These are phyloP conservation scores for Eupeodes latifasciatus DNA, from an alignment of 2,888 invertebrate species.

Conservation along the genomic window DNA sequence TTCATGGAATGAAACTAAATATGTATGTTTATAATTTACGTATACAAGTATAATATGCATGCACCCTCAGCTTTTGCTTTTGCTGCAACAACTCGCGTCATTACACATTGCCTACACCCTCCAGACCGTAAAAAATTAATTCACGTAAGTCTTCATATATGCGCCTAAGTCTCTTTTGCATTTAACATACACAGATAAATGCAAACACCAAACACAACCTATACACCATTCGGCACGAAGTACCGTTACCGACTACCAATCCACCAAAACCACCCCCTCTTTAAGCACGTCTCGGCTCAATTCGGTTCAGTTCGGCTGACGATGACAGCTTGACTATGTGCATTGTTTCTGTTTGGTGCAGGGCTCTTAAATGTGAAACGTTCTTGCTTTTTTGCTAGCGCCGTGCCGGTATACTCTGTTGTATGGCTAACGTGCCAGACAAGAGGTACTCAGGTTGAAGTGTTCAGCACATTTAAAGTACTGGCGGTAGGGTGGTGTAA, in stretches of 20 bases:
- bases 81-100: constrained; percentile 7
- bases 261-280: constrained; percentile 3
- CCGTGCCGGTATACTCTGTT: constrained; percentile 44
- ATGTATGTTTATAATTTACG: constrained; percentile 18
- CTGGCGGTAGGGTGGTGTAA: constrained; percentile 52
- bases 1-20: constrained; percentile 49
- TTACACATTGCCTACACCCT: constrained; percentile 32
- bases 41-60: constrained; percentile 24
- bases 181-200: constrained; percentile 10
- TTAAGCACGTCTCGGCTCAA: constrained; percentile 36
- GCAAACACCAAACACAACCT: constrained; percentile 7
- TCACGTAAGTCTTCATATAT: constrained; percentile 39
- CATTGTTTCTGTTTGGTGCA: constrained; percentile 34
- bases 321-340: constrained; percentile 11
- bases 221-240: neutral
- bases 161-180: constrained; percentile 18
- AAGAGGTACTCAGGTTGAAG: constrained; percentile 61
- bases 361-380: constrained; percentile 28
- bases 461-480: constrained; percentile 56
- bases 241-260: neutral
- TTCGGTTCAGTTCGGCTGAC: constrained; percentile 18
- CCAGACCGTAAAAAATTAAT: constrained; percentile 38
- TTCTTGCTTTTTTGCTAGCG: constrained; percentile 19
- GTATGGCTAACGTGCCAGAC: constrained; percentile 68
- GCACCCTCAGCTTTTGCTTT: neutral